Evolutionary conservation across 2,113 vertebrate species (phyloP), one percentile per base, ranked within the genome.

Genomic region (Actenoides hombroni): DNA sequence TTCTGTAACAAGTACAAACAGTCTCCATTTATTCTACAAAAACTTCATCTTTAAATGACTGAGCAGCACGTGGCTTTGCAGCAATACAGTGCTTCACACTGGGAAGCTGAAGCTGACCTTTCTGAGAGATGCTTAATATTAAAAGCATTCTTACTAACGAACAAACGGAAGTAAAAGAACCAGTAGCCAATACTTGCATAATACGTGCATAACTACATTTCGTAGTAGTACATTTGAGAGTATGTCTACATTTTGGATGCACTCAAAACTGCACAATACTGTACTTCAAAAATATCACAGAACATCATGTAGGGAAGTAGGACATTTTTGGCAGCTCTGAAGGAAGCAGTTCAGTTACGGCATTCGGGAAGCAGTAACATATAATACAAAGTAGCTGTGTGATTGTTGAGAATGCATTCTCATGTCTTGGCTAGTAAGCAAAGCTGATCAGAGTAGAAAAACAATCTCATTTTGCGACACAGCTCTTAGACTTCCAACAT

Each of bases 201-300:
- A 46, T 46, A 46, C 9, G 20, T 46, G 46, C 46, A 46, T 20
- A 46, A 46, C 46, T 64, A 39, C 8, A 17, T 35, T 25, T 8
- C 11, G 5, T 19, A 42, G 42, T 42, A 42, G 42, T 42, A 76
- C 67, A 85, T 76, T 54, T 83, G 33, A 53, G 19, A 49, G 25
- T 7, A 11, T 5, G 20, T 18, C 26, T 51, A 46, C 16, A 9
- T 59, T 48, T 65, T 2, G 0, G 0, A 73, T 33, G 10, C 33
- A 56, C 18, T 71, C 13, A 59, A 65, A 91, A 17, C 11, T 51
- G 63, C 20, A 67, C 15, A 87, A 70, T 26, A 40, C 14, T 25
- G 10, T 42, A 54, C 49, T 92, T 74, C 1, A 37, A 83, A 77
- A 74, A 33, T 9, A 57, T 8, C 4, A 5, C 57, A 85, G 31